These are phyloP conservation scores for Drosophila auraria DNA, from an alignment of 1,140 invertebrate species.

Conservation along the genomic window DNA sequence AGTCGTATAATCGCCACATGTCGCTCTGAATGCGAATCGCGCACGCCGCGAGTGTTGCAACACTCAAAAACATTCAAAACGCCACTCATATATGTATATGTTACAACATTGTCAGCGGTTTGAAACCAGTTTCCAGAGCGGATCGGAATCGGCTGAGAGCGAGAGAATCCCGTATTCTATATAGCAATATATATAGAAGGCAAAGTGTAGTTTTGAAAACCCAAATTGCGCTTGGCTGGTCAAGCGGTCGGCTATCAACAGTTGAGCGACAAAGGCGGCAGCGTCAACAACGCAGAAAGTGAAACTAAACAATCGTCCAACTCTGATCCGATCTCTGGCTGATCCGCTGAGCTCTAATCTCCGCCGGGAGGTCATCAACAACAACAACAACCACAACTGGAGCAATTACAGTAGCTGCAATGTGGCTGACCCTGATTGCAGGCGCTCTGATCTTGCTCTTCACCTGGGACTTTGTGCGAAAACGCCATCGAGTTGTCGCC, in stretches of 20 bases:
- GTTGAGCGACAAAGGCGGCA: conserved; percentile 45
- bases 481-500: conserved; percentile 37
- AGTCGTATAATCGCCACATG: conserved; percentile 5
- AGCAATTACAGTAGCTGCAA: conserved; percentile 18
- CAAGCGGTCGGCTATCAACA: conserved; percentile 51
- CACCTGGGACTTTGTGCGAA: conserved; percentile 62
- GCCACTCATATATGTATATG: background rate
- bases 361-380: conserved; percentile 5
- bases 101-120: background rate
- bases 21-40: conserved; percentile 23
- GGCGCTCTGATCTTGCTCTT: conserved; percentile 50
- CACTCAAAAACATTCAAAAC: conserved; percentile 23
- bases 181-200: conserved; percentile 14
- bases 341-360: conserved; percentile 10
- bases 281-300: conserved; percentile 46
- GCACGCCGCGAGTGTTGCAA: conserved; percentile 20
- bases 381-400: background rate
- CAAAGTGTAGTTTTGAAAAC: conserved; percentile 32
- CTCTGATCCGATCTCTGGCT: conserved; percentile 1
- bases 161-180: conserved; percentile 24
- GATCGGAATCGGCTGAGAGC: conserved; percentile 12
- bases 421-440: conserved; percentile 60
- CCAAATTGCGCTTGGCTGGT: conserved; percentile 59
- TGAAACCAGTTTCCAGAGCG: conserved; percentile 31
- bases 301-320: conserved; percentile 8